Base-by-base conservation (phyloP, 2,113 vertebrate species). In the Mystacornis crossleyi region DNA sequence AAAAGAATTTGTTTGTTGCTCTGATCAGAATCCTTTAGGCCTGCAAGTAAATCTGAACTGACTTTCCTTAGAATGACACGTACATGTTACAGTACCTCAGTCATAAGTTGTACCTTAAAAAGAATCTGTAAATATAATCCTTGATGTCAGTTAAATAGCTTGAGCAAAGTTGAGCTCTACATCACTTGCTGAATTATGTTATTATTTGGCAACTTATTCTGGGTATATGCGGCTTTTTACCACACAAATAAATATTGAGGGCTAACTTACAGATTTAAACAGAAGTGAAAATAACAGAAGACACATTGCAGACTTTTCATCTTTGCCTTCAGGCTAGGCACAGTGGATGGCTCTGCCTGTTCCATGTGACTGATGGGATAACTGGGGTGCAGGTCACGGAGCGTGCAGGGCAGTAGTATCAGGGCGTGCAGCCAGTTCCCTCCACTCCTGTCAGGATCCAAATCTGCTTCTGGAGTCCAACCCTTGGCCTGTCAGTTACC, bases 401-500 rank as follows among this genome's bases (percentile, higher is more conserved):
- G 7, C 0, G 0, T 12, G 14, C 40, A 48, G 72, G 5, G 57
- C 73, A 71, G 29, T 11, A 12, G 5, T 12, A 13, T 4, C 71
- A 60, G 42, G 40, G 18, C 43, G 48, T 85, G 74, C 66, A 69
- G 62, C 14, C 43, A 19, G 24, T 28, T 87, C 57, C 18, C 13
- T 51, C 26, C 53, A 45, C 20, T 8, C 18, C 43, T 24, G 6
- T 23, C 38, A 21, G 70, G 21, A 45, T 64, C 28, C 53, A 79
- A 66, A 86, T 29, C 50, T 50, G 15, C 31, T n/a, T 18, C 58
- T 69, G 45, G 20, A 85, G 29, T 47, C 48, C 66, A 33, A 55
- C 31, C 26, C 14, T 55, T 50, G 34, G 20, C 57, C 50, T 87
- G 38, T 11, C 66, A 62, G 19, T 74, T 36, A 31, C 26, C 55